These are phyloP conservation scores for Heterodera carotae DNA, from an alignment of 1,140 invertebrate genomes.

Conservation along the genomic window DNA sequence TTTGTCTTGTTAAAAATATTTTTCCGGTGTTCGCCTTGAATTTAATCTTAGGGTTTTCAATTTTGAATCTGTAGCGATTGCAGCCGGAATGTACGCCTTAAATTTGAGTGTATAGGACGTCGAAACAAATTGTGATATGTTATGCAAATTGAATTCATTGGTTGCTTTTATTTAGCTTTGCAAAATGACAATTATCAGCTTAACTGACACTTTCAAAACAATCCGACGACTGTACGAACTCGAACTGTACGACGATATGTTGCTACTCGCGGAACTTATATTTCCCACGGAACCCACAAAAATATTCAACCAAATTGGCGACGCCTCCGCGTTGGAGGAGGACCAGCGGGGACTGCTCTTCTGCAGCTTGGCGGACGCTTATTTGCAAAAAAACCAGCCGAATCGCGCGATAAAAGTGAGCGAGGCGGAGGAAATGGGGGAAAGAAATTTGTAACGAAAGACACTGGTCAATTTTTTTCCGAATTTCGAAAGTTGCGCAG, in stretches of 20 bases:
- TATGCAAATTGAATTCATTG: too few species aligned
- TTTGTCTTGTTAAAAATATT: too few species aligned
- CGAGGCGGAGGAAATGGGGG: too few species aligned
- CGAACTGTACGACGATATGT: slow-evolving; percentile 23
- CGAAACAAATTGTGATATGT: too few species aligned
- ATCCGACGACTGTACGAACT: slow-evolving; percentile 11
- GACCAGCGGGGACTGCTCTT: slow-evolving; percentile 23
- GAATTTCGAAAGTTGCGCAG: not conserved
- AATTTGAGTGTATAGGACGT: too few species aligned
- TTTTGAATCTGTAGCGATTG: too few species aligned
- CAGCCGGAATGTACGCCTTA: too few species aligned
- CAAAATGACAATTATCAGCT: slow-evolving; percentile 6
- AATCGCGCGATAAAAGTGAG: slow-evolving; percentile 15
- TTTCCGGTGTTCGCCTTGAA: too few species aligned
- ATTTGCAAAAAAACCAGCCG: not conserved
- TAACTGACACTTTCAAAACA: slow-evolving; percentile 14
- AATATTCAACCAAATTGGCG: slow-evolving; percentile 12
- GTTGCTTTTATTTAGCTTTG: not conserved
- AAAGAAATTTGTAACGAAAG: too few species aligned
- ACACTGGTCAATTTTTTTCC: not conserved
- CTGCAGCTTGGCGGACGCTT: slow-evolving; percentile 18
- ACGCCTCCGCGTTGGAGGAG: slow-evolving; percentile 16
- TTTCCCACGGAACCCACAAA: slow-evolving; percentile 22
- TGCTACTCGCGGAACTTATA: slow-evolving; percentile 12
- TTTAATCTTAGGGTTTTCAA: too few species aligned